Evolutionary conservation across 2,888 invertebrate species (phyloP).

Genomic region (Aricia artaxerxes): DNA sequence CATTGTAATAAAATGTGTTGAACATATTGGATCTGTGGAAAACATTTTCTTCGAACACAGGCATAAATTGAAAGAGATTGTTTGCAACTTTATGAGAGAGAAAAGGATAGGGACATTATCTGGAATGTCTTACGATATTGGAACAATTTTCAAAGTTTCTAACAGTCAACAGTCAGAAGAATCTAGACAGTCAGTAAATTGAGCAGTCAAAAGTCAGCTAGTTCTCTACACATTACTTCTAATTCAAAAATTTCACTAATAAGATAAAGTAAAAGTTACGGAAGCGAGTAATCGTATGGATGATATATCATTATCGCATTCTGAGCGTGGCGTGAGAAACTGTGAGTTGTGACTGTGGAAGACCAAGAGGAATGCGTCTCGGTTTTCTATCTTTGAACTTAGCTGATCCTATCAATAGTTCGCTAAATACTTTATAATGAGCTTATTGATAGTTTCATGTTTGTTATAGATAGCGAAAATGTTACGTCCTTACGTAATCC

Average conservation of each 20-base stretch:
- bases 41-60: background rate
- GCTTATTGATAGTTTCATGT: background rate
- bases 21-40: background rate
- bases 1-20: background rate
- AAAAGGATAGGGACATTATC: background rate
- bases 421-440: background rate
- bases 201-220: background rate
- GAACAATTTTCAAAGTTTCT: background rate
- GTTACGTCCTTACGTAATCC: background rate
- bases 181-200: background rate
- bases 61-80: background rate
- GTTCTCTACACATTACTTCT: background rate
- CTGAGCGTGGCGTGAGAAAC: constrained; percentile 33
- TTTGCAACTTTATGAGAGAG: background rate
- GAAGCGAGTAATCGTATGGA: constrained; percentile 30
- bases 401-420: background rate
- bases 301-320: constrained; percentile 35
- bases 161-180: background rate
- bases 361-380: constrained; percentile 25
- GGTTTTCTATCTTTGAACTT: constrained; percentile 17
- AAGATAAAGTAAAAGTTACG: constrained; percentile 24
- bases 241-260: background rate
- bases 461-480: background rate
- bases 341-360: constrained; percentile 26
- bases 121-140: background rate